Base-by-base conservation (phyloP, 2,888 invertebrate species). In the Pterostichus niger region DNA sequence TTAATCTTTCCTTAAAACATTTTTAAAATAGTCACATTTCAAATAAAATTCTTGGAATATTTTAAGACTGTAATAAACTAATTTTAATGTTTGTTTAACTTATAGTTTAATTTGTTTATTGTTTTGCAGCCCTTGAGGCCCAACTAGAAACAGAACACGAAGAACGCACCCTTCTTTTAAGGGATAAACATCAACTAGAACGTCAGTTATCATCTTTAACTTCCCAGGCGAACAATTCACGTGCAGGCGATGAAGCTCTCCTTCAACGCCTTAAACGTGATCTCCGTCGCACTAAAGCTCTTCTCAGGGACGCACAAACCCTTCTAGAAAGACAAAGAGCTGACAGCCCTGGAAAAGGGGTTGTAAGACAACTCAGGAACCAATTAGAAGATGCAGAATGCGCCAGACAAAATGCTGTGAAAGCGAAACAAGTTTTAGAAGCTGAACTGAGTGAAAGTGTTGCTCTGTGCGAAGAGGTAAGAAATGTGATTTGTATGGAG, bases 101-200 rank as follows among this genome's bases (percentile, higher is more conserved):
- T n/a, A n/a, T n/a, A n/a, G n/a, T n/a, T n/a, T n/a, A n/a, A n/a
- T n/a, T n/a, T n/a, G n/a, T n/a, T n/a, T n/a, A n/a, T n/a, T n/a
- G n/a, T 0, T 64, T 85, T 83, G 73, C 89, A 96, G 95, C 96
- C 83, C 91, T 98, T 86, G 98, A 98, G 90, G 94, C 95, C 17
- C 98, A 98, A 88, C 90, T 98, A 85, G 98, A 98, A 89, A 96
- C 95, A 86, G 98, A 98, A 89, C 98, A 98, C 89, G 96, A 97
- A 84, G 98, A 98, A 89, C 93, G 98, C 52, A 97, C 97, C 49
- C 90, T 95, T 84, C 91, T 98, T 68, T 90, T 97, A 49, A 93
- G 97, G 10, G 98, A 98, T 88, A 96, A 98, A 84, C 97, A 98
- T 88, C 97, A 98, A 87, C 90, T 98, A 84, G 99, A 99, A 90